Evolutionary conservation across 2,888 invertebrate genomes (phyloP).

Genomic region (Hecatera dysodea): DNA sequence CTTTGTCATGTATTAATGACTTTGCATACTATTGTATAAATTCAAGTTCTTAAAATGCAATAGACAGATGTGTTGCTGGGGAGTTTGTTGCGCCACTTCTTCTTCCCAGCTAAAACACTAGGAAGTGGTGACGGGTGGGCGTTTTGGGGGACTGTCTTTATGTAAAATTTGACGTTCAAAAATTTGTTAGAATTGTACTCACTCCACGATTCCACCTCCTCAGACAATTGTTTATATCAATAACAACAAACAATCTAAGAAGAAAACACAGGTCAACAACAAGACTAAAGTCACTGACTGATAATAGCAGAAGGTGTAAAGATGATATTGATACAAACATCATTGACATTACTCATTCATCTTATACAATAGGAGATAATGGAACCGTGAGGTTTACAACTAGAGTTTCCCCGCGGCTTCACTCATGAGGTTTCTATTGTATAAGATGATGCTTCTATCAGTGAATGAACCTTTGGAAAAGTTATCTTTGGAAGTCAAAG

Average conservation of each 20-base stretch:
- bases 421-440: background rate
- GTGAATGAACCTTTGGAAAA: no score
- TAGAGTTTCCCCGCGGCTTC: background rate
- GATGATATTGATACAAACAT: background rate
- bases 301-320: slow-evolving; percentile 18
- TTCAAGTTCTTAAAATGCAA: no score
- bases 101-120: no score
- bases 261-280: background rate
- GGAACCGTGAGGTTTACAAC: background rate
- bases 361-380: slow-evolving; percentile 17
- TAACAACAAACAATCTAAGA: background rate
- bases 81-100: no score
- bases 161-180: no score
- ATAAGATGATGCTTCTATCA: no score
- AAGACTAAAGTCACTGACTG: slow-evolving; percentile 11
- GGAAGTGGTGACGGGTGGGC: no score
- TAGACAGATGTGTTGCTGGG: no score
- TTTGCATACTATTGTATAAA: no score
- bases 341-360: slow-evolving; percentile 12
- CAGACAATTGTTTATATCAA: background rate
- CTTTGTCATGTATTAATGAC: no score
- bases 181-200: background rate
- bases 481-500: no score
- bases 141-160: no score
- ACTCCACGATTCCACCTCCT: background rate